phyloP scores from a whole-genome alignment of 2,888 invertebrate species.

The Leistus spinibarbis region DNA sequence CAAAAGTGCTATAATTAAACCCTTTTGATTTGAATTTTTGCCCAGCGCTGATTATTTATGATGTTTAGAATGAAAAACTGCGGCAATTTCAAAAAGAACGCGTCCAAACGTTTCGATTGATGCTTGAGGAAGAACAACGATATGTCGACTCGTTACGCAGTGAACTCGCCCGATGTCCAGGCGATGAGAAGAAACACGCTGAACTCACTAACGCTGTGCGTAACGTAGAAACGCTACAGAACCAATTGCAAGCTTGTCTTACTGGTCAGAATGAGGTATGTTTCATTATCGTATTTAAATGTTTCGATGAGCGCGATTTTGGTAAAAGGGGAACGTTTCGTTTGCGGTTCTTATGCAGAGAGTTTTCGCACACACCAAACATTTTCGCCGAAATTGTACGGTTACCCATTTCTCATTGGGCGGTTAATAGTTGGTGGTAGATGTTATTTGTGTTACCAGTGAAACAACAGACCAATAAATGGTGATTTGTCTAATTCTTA shows the following conservation, averaged over 20 bases:
- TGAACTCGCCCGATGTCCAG: conserved; percentile 61
- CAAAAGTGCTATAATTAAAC: no score
- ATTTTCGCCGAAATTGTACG: neutral
- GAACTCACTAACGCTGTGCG: conserved; percentile 66
- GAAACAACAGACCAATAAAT: conserved; percentile 14
- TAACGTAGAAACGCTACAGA: conserved; percentile 65
- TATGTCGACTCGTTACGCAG: conserved; percentile 80
- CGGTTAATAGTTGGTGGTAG: conserved; percentile 35
- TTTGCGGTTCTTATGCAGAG: conserved; percentile 37
- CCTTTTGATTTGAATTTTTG: no score
- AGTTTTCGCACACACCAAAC: neutral
- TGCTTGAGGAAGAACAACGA: conserved; percentile 87
- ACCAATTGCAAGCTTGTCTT: conserved; percentile 57
- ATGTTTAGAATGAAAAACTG: conserved; percentile 79
- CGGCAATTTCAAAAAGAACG: conserved; percentile 83
- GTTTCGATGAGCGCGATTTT: neutral
- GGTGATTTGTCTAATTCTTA: conserved; percentile 45
- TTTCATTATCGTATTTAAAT: neutral
- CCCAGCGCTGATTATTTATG: neutral
- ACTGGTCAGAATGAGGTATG: conserved; percentile 53
- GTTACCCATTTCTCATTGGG: neutral
- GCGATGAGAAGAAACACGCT: conserved; percentile 57
- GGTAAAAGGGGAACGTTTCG: neutral
- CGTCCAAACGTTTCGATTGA: conserved; percentile 83
- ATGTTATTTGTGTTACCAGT: conserved; percentile 9